Conservation (phyloP, 2,113 vertebrate species). For the Odontophorus gujanensis region DNA sequence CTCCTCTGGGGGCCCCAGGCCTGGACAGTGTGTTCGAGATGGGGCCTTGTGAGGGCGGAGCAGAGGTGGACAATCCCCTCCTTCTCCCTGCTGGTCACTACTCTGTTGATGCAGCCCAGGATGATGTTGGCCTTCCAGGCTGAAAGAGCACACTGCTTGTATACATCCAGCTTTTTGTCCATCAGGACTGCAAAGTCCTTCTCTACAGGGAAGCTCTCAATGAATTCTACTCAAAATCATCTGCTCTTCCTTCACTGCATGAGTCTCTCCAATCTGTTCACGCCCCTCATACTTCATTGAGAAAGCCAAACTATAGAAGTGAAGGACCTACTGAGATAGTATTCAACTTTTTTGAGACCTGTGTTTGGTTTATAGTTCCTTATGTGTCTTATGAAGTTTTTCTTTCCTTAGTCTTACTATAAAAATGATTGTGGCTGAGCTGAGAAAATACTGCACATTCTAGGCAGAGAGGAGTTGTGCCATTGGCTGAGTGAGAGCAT, state of each 20-base stretch:
- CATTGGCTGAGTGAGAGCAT: background rate
- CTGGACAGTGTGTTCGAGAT: no score
- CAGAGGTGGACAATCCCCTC: no score
- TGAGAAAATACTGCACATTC: background rate
- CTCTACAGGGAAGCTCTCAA: no score
- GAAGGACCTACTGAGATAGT: background rate
- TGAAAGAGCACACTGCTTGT: no score
- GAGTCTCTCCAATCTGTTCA: slow-evolving; percentile 50
- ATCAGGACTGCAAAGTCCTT: no score
- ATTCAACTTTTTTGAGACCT: background rate
- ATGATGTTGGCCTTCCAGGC: no score
- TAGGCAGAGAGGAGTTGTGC: background rate
- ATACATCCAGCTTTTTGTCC: no score
- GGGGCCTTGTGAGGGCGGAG: no score
- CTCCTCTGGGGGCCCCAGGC: no score
- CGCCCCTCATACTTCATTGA: slow-evolving; percentile 30
- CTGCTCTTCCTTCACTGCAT: background rate
- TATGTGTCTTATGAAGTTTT: background rate
- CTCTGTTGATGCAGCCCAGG: no score
- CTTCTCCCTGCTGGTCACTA: no score
- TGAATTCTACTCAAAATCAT: background rate
- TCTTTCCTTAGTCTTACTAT: background rate
- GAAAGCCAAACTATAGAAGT: slow-evolving; percentile 12
- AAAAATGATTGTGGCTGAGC: background rate
- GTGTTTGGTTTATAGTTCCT: background rate